Evolutionary conservation across 2,888 invertebrate genomes (phyloP), one percentile per base, ranked within the genome.

Genomic region (Brenthis daphne): DNA sequence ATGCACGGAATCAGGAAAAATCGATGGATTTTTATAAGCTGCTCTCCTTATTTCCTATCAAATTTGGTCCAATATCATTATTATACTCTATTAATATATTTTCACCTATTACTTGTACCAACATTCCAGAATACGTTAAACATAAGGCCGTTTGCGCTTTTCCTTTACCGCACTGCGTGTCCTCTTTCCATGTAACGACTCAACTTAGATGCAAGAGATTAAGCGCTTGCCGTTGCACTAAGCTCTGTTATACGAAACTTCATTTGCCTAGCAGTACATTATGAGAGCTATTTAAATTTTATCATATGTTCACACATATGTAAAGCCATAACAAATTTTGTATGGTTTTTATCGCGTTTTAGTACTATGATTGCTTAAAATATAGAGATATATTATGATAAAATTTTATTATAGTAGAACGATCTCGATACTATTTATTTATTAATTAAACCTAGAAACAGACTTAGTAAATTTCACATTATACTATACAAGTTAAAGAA

Each of bases 181-280:
- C 81, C 81, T 80, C 81, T 85, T 84, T 81, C 82, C 76, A 75
- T 77, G 76, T 80, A 81, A 77, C 77, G 77, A 82, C 80, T 81
- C 79, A 82, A 84, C 82, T 82, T 78, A 79, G 74, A 81, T 79
- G 79, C 80, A 75, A 73, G 78, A 81, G 74, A 76, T 76, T 75
- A 79, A 80, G 65, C 68, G 67, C 66, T 69, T 61, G 71, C 71
- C 37, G 37, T 43, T 65, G 69, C 68, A 68, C 64, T 70, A 68
- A 73, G 78, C 77, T 76, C 76, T 79, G 77, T 70, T 77, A 80
- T 78, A 80, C 75, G 79, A 67, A 71, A 82, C 76, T 74, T 74
- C 67, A 75, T 74, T 70, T 74, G 77, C 77, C 71, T 72, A 73
- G 72, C 73, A 60, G 66, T 67, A 58, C 60, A 67, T 71, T 70